These are phyloP conservation scores for Antheraea assamensis DNA, from an alignment of 2,888 invertebrate species.

Conservation along the genomic window DNA sequence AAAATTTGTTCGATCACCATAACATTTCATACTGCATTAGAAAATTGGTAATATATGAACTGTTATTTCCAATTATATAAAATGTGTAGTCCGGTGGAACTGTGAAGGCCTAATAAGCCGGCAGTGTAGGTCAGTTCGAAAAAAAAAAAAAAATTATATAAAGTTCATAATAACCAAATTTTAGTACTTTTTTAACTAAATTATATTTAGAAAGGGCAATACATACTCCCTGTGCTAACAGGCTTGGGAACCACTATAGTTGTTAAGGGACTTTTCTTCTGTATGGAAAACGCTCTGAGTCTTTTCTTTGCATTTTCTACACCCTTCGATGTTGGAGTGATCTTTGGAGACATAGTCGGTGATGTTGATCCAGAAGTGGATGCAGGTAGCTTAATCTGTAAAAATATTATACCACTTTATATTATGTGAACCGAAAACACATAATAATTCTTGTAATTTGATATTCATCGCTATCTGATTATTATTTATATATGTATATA, in stretches of 20 bases:
- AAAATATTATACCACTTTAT: not conserved
- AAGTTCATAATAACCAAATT: no score
- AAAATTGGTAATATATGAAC: no score
- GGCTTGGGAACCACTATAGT: slow-evolving; percentile 54
- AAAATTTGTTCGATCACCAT: no score
- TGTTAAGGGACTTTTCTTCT: slow-evolving; percentile 66
- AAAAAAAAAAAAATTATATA: no score
- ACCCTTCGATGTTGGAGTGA: slow-evolving; percentile 50
- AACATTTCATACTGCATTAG: no score
- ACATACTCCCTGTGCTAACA: slow-evolving; percentile 55
- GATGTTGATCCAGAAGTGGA: slow-evolving; percentile 24
- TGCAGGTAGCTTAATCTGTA: slow-evolving; percentile 25
- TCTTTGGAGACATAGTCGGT: slow-evolving; percentile 21
- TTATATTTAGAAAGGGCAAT: not conserved
- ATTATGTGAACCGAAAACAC: not conserved
- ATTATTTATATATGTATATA: no score
- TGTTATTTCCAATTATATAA: no score
- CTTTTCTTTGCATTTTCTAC: slow-evolving; percentile 74
- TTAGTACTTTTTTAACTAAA: not conserved
- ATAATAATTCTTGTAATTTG: not conserved
- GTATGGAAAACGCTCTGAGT: slow-evolving; percentile 75
- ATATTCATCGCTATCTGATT: not conserved
- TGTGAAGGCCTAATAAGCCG: no score
- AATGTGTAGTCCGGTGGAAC: no score
- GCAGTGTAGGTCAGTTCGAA: no score